Evolutionary conservation across 2,888 invertebrate species (phyloP), one percentile per base, ranked within the genome.

Genomic region (Tetrapedia diversipes): DNA sequence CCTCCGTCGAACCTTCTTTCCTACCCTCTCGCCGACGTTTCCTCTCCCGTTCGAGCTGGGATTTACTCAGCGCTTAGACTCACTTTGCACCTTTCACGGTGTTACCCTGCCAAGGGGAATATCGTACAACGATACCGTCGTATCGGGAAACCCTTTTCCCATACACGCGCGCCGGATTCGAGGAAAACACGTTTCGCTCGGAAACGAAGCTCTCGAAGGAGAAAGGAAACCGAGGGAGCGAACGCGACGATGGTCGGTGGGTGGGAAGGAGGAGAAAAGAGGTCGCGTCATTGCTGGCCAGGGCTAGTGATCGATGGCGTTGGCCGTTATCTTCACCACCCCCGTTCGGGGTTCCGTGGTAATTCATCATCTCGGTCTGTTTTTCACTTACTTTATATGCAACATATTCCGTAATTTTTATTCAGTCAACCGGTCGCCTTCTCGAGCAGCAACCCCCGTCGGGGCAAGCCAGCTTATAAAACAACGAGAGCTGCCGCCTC

Each of bases 351-450:
- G 81, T 80, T 84, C 83, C 85, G 77, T 84, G 86, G 91, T 90
- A 91, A 91, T 91, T 91, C 91, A 91, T 91, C 91, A 91, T 91
- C 90, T 90, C 88, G 86, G 90, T 90, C 91, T 91, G 91, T 91
- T 91, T 91, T 91, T 91, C 91, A 91, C 91, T 91, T 90, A 91
- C 90, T 91, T 91, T 91, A 90, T 91, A 91, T 91, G 91, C 91
- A 91, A 90, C 90, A 91, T 91, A 91, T 91, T 91, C 91, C 90
- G 87, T 90, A 91, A 91, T 91, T 91, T 91, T 91, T 91, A 91
- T 91, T 89, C 90, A 90, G 89, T 90, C 89, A 87, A 86, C 82
- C 86, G 70, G 81, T 83, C 83, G 72, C 75, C 76, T 22, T 6
- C 27, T 19, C 49, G 80, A 64, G 78, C 78, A 57, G 73, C 49